phyloP scores from a whole-genome alignment of 2,797 vertebrate genomes.

The Huso huso region DNA sequence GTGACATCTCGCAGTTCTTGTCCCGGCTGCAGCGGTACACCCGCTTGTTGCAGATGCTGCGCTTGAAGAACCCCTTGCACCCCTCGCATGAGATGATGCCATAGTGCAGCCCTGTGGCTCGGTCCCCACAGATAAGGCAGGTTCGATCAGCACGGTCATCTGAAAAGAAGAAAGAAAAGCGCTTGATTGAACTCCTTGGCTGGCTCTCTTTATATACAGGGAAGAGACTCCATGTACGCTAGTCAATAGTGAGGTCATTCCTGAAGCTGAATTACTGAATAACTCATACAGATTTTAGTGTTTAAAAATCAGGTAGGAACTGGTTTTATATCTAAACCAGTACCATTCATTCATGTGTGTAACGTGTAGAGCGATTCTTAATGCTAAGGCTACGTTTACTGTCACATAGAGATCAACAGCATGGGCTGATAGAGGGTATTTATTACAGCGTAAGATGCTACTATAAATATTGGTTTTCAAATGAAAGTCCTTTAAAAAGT shows the following conservation, averaged over 20 bases:
- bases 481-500: no score
- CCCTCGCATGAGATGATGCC: conserved; percentile 98
- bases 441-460: no score
- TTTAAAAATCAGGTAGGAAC: no score
- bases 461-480: no score
- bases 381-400: no score
- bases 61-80: conserved; percentile 98
- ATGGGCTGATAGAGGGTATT: no score
- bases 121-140: conserved; percentile 96
- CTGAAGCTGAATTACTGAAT: not conserved
- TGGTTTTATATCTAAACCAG: no score
- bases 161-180: conserved; percentile 43
- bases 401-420: no score
- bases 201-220: conserved; percentile 16
- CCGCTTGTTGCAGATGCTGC: conserved; percentile 98
- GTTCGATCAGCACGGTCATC: conserved; percentile 95
- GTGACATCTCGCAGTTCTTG: conserved; percentile 98
- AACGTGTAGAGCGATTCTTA: no score
- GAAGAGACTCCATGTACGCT: no score
- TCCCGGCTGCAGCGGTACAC: conserved; percentile 95
- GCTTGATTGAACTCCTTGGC: conserved; percentile 5
- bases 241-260: conserved; percentile 14
- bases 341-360: no score
- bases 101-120: conserved; percentile 96
- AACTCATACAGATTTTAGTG: no score